Percentiles rank a stretch among this genome's conserved stretches.
phyloP scores from a whole-genome alignment of 2,113 vertebrate genomes.

The Sterrhoptilus dennistouni region DNA sequence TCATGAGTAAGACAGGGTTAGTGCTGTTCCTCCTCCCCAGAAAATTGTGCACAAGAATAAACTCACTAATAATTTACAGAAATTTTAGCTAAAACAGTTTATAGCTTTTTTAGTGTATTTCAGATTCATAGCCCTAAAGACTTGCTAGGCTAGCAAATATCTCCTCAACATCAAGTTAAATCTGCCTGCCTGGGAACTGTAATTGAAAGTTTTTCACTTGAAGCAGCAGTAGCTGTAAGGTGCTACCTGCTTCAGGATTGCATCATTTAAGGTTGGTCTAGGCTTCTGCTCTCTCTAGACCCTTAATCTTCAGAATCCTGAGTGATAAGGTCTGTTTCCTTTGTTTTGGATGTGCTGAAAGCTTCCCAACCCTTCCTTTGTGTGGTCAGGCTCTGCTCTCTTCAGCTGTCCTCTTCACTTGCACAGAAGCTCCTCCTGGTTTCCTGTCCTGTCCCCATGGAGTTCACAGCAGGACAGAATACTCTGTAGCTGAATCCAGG shows the following conservation, averaged over 20 bases:
- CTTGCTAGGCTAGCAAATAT: not conserved
- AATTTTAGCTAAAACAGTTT: not conserved
- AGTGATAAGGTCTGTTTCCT: not conserved
- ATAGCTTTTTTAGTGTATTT: not conserved
- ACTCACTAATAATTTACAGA: not conserved
- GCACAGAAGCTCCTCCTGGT: constrained; percentile 51
- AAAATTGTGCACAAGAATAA: not conserved
- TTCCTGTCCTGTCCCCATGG: not conserved
- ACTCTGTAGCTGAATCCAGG: constrained; percentile 54
- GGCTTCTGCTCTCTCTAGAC: not conserved
- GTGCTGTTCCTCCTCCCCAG: not conserved
- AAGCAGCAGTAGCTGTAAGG: not conserved
- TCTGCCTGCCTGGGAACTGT: not conserved
- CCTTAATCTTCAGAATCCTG: not conserved
- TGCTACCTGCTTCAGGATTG: not conserved
- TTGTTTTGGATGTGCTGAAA: not conserved
- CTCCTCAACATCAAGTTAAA: not conserved
- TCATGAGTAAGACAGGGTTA: not conserved
- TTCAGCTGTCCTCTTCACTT: not conserved
- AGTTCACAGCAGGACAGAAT: constrained; percentile 7
- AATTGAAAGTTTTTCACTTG: not conserved
- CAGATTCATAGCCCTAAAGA: not conserved
- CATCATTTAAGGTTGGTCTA: not conserved
- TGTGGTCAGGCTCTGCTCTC: constrained; percentile 2
- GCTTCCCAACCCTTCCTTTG: not conserved